Percentiles rank a stretch among this genome's conserved stretches.
These are phyloP conservation scores for Rhinolophus sinicus DNA, from an alignment of 2,113 vertebrate species.

Conservation along the genomic window DNA sequence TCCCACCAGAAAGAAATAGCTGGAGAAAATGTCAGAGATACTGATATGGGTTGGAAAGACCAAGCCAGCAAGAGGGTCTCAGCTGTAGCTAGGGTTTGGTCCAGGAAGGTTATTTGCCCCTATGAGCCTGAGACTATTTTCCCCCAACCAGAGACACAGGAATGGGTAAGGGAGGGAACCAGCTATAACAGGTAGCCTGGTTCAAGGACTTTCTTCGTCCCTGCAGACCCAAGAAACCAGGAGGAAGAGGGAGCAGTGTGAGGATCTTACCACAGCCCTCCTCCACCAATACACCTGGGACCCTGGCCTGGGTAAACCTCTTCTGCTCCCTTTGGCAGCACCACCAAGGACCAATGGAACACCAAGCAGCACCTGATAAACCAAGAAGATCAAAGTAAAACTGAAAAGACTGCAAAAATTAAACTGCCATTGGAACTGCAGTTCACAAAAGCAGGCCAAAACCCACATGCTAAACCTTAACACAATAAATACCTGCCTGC, in stretches of 20 bases:
- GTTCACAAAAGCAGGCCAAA: neutral
- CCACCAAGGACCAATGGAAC: neutral
- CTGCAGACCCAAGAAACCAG: neutral
- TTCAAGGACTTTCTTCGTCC: accelerated
- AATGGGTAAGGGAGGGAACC: neutral
- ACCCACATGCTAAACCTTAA: neutral
- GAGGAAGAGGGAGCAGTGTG: neutral
- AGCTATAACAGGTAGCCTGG: neutral
- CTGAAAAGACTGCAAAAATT: neutral
- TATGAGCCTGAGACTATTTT: neutral
- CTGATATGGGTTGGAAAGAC: neutral
- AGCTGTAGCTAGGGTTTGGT: neutral
- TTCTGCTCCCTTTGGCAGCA: neutral
- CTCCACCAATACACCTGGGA: neutral
- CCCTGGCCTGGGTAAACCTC: neutral
- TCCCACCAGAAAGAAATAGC: neutral
- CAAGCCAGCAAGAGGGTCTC: neutral
- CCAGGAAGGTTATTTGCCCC: neutral
- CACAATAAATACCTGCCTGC: neutral
- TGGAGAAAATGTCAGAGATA: neutral
- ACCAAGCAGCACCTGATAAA: neutral
- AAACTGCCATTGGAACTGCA: neutral
- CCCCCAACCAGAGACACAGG: neutral
- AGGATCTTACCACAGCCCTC: neutral
- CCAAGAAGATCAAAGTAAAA: neutral